Percentiles rank a stretch among this genome's conserved stretches.
phyloP scores from a whole-genome alignment of 2,797 vertebrate genomes.

The Podargus strigoides region DNA sequence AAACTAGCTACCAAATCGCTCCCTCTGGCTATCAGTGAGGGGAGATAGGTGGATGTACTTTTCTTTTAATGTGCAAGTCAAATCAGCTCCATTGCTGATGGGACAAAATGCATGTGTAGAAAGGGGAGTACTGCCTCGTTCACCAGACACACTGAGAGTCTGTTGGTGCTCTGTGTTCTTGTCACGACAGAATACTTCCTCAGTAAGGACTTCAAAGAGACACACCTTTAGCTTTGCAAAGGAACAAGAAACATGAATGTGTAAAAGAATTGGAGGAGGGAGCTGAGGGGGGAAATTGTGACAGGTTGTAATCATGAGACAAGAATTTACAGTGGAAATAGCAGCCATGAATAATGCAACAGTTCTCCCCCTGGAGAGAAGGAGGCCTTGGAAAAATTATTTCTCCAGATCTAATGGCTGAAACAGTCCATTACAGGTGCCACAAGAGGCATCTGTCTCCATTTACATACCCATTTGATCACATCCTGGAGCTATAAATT shows the following conservation, averaged over 20 bases:
- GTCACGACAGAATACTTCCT: neutral
- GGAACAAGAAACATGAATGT: neutral
- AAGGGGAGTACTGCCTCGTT: neutral
- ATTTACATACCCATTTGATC: constrained; percentile 37
- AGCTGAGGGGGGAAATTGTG: neutral
- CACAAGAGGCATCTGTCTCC: constrained; percentile 35
- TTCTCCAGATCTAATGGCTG: constrained; percentile 31
- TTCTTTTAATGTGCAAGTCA: neutral
- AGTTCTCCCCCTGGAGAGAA: constrained; percentile 10
- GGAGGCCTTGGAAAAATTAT: constrained; percentile 4
- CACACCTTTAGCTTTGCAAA: constrained; percentile 3
- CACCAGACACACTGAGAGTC: neutral
- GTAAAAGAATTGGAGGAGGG: neutral
- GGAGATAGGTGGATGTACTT: neutral
- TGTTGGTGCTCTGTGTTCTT: neutral
- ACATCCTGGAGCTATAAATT: neutral
- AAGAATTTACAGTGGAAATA: neutral
- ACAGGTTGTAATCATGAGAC: neutral
- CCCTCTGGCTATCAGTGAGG: neutral
- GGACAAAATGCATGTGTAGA: neutral
- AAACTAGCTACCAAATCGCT: neutral
- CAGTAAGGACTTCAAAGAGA: neutral
- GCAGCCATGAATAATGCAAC: constrained; percentile 34
- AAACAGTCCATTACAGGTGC: constrained; percentile 51
- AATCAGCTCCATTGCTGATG: neutral